These are phyloP conservation scores for Rhizomys pruinosus DNA, from an alignment of 2,113 vertebrate species.

Conservation along the genomic window DNA sequence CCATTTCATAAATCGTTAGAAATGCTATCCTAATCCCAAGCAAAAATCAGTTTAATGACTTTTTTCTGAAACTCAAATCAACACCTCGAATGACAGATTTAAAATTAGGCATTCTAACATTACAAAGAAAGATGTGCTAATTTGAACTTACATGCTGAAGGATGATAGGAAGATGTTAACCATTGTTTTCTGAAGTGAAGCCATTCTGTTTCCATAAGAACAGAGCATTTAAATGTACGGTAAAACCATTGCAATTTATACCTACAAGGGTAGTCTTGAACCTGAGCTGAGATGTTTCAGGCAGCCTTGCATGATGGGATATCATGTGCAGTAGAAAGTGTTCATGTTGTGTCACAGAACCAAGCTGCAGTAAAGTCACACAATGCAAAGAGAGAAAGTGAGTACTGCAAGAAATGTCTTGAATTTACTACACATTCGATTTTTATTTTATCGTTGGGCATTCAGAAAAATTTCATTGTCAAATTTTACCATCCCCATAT, in stretches of 20 bases:
- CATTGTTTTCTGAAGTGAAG: neutral
- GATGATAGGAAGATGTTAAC: neutral
- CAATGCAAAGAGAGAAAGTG: neutral
- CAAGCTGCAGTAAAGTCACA: neutral
- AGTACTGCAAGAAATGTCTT: neutral
- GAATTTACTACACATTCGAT: neutral
- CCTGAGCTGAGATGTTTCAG: neutral
- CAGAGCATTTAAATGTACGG: neutral
- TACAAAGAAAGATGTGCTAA: neutral
- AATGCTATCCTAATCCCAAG: neutral
- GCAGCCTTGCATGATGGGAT: neutral
- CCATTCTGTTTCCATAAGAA: neutral
- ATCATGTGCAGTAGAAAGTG: neutral
- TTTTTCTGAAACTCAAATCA: neutral
- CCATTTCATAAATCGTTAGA: neutral
- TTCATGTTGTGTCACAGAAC: neutral
- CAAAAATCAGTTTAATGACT: neutral
- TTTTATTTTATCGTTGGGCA: neutral
- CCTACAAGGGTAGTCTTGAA: neutral
- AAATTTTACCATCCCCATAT: neutral
- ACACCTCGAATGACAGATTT: neutral
- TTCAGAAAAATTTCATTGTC: neutral
- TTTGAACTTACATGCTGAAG: neutral
- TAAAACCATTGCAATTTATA: neutral
- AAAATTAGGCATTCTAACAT: neutral